These are phyloP conservation scores for Salmo trutta DNA, from an alignment of 2,797 vertebrate genomes.

Conservation along the genomic window DNA sequence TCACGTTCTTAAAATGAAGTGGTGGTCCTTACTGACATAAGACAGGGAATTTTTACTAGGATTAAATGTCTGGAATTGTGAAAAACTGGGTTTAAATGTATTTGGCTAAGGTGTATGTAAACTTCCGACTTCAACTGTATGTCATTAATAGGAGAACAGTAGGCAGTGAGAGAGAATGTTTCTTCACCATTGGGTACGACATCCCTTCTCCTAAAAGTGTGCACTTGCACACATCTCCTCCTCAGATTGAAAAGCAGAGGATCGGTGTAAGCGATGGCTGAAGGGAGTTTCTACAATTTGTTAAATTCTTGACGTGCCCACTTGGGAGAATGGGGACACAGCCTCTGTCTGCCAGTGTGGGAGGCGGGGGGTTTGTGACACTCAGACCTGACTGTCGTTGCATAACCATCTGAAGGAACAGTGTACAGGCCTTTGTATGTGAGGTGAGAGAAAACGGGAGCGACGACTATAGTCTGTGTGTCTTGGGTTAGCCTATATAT, in stretches of 20 bases:
- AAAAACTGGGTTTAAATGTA: too few species aligned
- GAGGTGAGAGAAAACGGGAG: not conserved
- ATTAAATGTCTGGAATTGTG: too few species aligned
- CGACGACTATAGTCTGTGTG: not conserved
- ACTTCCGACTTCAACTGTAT: too few species aligned
- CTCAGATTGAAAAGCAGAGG: not conserved
- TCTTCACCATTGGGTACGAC: not conserved
- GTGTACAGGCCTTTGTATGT: not conserved
- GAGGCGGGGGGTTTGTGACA: not conserved
- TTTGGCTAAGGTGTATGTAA: too few species aligned
- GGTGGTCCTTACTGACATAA: too few species aligned
- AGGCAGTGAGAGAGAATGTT: not conserved
- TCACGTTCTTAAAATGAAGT: too few species aligned
- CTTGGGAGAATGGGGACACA: not conserved
- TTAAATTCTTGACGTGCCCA: not conserved
- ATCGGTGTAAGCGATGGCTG: not conserved
- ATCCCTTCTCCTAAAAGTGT: not conserved
- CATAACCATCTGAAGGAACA: constrained; percentile 27
- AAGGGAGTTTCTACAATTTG: not conserved
- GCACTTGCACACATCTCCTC: not conserved
- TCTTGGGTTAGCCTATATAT: constrained; percentile 13
- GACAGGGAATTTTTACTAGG: too few species aligned
- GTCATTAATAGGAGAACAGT: too few species aligned
- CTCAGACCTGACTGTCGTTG: constrained; percentile 15
- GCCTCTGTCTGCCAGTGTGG: too few species aligned